Percentiles rank a stretch among this genome's conserved stretches.
Conservation (phyloP, 2,113 vertebrate genomes). For the Hippocampus abdominalis region DNA sequence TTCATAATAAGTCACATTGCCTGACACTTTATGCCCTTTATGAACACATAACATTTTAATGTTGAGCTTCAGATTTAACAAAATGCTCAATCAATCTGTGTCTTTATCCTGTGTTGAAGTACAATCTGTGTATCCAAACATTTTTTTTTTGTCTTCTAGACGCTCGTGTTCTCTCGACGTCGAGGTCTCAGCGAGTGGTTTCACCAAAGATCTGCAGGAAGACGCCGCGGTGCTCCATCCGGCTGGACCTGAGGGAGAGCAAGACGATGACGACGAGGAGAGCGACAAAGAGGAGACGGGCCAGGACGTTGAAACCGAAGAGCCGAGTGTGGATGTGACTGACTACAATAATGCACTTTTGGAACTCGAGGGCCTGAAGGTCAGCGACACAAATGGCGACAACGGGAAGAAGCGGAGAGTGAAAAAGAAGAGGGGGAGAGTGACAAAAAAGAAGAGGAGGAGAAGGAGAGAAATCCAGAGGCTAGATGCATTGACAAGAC, state of each 20-base stretch:
- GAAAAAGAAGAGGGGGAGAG: conserved; percentile 26
- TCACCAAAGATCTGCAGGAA: conserved; percentile 83
- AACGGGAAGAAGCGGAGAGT: conserved; percentile 13
- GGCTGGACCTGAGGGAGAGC: conserved; percentile 67
- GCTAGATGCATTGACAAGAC: conserved; percentile 28
- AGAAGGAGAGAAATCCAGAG: conserved; percentile 5
- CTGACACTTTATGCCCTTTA: too few species aligned
- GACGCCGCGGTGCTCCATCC: conserved; percentile 78
- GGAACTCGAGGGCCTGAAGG: conserved; percentile 68
- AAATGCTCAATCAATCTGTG: background rate
- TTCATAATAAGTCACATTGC: background rate
- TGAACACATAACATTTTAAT: too few species aligned
- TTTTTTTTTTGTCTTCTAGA: conserved; percentile 57
- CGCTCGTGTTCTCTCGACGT: conserved; percentile 82
- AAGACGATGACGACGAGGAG: conserved; percentile 45
- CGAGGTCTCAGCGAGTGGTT: conserved; percentile 90
- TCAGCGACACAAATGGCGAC: conserved; percentile 29
- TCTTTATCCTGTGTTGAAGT: background rate
- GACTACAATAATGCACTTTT: conserved; percentile 73
- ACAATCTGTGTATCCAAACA: background rate
- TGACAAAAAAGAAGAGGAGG: conserved; percentile 32
- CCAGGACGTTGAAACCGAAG: conserved; percentile 10
- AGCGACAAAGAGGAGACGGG: conserved; percentile 26
- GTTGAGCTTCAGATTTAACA: too few species aligned
- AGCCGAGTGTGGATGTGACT: conserved; percentile 61